Evolutionary conservation across 1,140 invertebrate species (phyloP).

Genomic region (Psilanteris sp.): DNA sequence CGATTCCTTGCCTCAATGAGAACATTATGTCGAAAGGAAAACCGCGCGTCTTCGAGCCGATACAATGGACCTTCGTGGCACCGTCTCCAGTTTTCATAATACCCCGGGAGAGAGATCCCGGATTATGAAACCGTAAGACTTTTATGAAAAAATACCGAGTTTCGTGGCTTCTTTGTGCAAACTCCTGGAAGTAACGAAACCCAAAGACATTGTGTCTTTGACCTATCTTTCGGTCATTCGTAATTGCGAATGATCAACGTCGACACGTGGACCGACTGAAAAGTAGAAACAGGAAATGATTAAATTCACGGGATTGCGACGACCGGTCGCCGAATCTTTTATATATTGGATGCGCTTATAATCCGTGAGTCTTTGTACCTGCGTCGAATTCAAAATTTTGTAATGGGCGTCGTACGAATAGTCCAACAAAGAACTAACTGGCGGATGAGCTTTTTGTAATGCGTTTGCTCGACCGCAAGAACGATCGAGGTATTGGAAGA

Average conservation of each 20-base stretch:
- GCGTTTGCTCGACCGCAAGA: background rate
- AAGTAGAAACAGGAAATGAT: background rate
- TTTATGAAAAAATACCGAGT: slow-evolving; percentile 9
- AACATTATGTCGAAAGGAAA: slow-evolving; percentile 37
- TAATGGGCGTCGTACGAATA: too few species aligned
- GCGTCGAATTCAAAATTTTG: too few species aligned
- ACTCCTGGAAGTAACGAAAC: slow-evolving; percentile 15
- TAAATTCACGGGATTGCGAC: background rate
- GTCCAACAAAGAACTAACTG: background rate
- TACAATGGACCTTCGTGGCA: slow-evolving; percentile 5
- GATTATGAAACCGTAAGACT: slow-evolving; percentile 18
- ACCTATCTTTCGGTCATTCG: slow-evolving; percentile 1
- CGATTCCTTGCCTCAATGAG: slow-evolving; percentile 43
- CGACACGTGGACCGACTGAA: slow-evolving; percentile 8
- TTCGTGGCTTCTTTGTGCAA: slow-evolving; percentile 20
- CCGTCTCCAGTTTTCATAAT: slow-evolving; percentile 27
- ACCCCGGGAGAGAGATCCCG: background rate
- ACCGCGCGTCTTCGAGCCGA: too few species aligned
- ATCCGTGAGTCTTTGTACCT: background rate
- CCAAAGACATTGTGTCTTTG: slow-evolving; percentile 20
- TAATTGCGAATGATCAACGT: slow-evolving; percentile 6
- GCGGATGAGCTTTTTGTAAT: too few species aligned
- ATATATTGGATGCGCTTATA: background rate
- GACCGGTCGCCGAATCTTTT: background rate
- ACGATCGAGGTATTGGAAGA: slow-evolving; percentile 18